Evolutionary conservation across 2,888 invertebrate species (phyloP), one percentile per base, ranked within the genome.

Genomic region (Embidobia sp.): DNA sequence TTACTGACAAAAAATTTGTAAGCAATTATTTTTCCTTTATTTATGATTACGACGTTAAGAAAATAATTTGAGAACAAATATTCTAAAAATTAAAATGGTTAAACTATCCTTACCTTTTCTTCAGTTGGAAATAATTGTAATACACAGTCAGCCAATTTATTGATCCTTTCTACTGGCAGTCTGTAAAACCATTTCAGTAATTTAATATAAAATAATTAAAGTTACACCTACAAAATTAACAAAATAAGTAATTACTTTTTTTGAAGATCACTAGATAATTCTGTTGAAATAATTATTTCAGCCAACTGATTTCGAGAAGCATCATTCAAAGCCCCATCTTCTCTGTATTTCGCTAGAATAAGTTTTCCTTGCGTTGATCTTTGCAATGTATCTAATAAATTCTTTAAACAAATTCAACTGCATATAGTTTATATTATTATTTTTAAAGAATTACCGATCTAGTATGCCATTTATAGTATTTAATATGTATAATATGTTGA

Each of bases 241-340:
- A n/a, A n/a, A n/a, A n/a, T n/a, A n/a, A n/a, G n/a, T n/a, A n/a
- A 26, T 26, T 18, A 72, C 72, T 11, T 55, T 46, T 64, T 73
- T n/a, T 73, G 73, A 26, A 73, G 64, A 51, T 73, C 64, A 29
- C 64, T 73, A 1, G 73, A 73, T 22, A 73, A 11, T 31, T 73
- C 73, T 3, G 55, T 55, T 0, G 73, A 73, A 16, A 73, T 73
- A 31, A 73, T 29, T 2, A 73, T 73, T 7, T 73, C 73, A 5
- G 73, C 73, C 19, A 73, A 27, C 19, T 73, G 73, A 15, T 73
- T 73, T 19, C 73, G 29, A 13, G 73, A 73, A 1, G 73, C 42
- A 13, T 73, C 73, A 29, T 73, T 73, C 8, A 73, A 15, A 18
- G 73, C 55, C 1, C 73, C 73, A 27, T 73, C 72, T 27, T 73